These are phyloP conservation scores for Pelvicachromis taeniatus DNA, from an alignment of 2,113 vertebrate genomes.

Conservation along the genomic window DNA sequence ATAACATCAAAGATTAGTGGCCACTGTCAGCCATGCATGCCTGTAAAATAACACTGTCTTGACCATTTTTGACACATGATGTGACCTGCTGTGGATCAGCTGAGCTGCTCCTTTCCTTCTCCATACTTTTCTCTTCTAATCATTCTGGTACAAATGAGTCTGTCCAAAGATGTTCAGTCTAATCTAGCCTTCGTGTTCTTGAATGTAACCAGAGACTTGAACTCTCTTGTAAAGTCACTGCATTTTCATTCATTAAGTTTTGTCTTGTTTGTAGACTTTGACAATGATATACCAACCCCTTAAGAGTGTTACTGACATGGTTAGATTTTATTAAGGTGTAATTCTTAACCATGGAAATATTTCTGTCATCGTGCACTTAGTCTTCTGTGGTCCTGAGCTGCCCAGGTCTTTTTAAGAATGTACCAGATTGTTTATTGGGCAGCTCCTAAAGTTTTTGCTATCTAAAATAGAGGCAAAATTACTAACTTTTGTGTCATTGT, in stretches of 20 bases:
- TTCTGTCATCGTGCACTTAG: neutral
- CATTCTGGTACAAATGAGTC: neutral
- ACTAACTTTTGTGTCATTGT: neutral
- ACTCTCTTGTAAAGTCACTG: neutral
- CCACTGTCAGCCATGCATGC: neutral
- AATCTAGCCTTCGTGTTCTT: neutral
- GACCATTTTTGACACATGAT: neutral
- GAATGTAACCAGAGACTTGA: neutral
- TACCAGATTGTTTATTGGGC: neutral
- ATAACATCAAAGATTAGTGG: neutral
- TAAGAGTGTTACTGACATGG: neutral
- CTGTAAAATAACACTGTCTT: neutral
- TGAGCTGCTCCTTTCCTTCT: neutral
- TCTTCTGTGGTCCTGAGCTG: neutral
- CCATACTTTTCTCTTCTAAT: neutral
- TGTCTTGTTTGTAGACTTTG: neutral
- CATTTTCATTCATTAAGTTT: neutral
- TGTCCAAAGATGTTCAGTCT: neutral
- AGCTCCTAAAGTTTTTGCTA: neutral
- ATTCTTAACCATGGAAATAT: neutral
- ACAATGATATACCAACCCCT: neutral
- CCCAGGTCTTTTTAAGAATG: neutral
- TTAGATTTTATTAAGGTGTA: neutral
- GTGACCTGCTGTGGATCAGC: neutral
- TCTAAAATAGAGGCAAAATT: neutral